Evolutionary conservation across 1,140 invertebrate genomes (phyloP), one percentile per base, ranked within the genome.

Genomic region (Drosophila ogumai): DNA sequence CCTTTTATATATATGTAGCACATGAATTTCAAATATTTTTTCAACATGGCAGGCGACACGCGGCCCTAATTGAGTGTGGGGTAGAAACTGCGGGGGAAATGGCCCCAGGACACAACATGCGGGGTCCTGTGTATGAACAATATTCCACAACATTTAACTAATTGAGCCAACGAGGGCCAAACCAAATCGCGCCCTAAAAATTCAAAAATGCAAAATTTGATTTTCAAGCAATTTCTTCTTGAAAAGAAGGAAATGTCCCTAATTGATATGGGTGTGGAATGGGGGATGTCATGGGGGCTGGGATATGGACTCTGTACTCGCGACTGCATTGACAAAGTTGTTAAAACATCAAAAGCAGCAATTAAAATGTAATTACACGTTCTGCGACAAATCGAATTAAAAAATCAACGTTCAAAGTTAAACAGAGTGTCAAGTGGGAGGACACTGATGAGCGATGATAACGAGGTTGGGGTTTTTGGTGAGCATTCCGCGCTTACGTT

Each of bases 281-380:
- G 28, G 31, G 25, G 31, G 25, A 22, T n/a, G 43, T 15, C 5
- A n/a, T 54, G 46, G 36, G 46, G 36, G 6, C 22, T 59, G 28
- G 40, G 44, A 25, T 17, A 54, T 54, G 50, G 10, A 1, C 32
- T 34, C 49, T 19, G 50, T 54, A 44, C 47, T 52, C 25, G 52
- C 50, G 59, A 50, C 44, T 64, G 63, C 76, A 80, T 69, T 75
- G 85, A 81, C 85, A 90, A 81, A 90, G 81, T 90, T 90, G 78
- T 85, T 81, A 81, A 88, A 90, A 90, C 85, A 90, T 90, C 85
- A 90, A 90, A 90, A 84, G 86, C 85, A 85, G 86, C 85, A 90
- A 90, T 90, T 90, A 90, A 85, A 90, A 90, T 81, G 85, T 90
- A 90, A 90, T 90, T 90, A 90, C 85, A 90, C 78, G 81, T 85